These are phyloP conservation scores for Colletes latitarsis DNA, from an alignment of 1,140 invertebrate species.

Conservation along the genomic window DNA sequence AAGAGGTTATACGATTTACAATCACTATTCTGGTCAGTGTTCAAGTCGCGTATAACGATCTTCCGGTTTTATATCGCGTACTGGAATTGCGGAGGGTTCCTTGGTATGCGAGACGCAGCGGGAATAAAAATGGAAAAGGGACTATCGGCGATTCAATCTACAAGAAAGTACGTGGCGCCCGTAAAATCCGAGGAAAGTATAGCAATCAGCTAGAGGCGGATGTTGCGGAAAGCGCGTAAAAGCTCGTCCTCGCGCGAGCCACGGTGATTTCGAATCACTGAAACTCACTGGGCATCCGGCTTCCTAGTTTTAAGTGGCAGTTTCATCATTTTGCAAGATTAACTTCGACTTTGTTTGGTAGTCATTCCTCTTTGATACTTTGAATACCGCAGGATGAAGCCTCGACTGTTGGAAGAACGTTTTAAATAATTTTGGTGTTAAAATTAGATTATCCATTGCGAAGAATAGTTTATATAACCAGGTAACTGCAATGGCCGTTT, in stretches of 20 bases:
- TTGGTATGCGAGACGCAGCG: neutral
- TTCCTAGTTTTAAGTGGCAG: no score
- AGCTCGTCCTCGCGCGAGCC: slow-evolving; percentile 17
- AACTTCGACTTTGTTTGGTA: no score
- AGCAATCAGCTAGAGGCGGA: slow-evolving; percentile 6
- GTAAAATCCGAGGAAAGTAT: slow-evolving; percentile 27
- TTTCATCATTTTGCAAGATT: no score
- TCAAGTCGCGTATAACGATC: slow-evolving; percentile 14
- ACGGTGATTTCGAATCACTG: slow-evolving; percentile 14
- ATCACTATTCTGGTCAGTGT: neutral
- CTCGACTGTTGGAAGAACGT: no score
- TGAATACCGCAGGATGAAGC: no score
- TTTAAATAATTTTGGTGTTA: no score
- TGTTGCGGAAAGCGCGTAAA: slow-evolving; percentile 15
- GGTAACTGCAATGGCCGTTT: no score
- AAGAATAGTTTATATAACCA: no score
- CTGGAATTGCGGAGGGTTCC: slow-evolving; percentile 21
- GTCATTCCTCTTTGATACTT: no score
- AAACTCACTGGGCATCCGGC: neutral
- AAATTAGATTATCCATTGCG: no score
- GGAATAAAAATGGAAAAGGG: slow-evolving; percentile 34
- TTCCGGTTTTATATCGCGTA: slow-evolving; percentile 37
- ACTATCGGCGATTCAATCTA: slow-evolving; percentile 32
- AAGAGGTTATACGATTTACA: no score
- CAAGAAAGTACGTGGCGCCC: slow-evolving; percentile 31